Conservation (phyloP, 2,797 vertebrate genomes). For the Rhinella marina region DNA sequence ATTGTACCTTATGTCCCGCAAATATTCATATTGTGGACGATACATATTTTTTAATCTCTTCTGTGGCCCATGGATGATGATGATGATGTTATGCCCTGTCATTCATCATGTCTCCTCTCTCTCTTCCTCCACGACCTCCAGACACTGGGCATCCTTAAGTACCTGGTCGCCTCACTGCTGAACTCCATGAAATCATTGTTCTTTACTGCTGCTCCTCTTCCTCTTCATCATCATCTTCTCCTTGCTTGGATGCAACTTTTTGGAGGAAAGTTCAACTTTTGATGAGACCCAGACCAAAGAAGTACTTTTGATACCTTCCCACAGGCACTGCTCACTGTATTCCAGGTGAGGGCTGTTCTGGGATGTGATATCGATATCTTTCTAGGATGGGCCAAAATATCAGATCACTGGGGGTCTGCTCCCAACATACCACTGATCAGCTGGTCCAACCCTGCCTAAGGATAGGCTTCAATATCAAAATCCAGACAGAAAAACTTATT, state of each 20-base stretch:
- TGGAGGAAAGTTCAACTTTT: conserved; percentile 96
- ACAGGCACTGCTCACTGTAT: conserved; percentile 94
- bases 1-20: neutral
- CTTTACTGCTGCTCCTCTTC: conserved; percentile 93
- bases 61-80: neutral
- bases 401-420: neutral
- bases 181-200: conserved; percentile 98
- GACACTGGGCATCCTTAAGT: conserved; percentile 94
- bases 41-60: neutral
- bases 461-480: too few relatives aligned
- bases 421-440: too few relatives aligned
- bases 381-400: too few relatives aligned
- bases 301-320: conserved; percentile 96
- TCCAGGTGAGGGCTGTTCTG: conserved; percentile 80
- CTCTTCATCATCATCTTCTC: conserved; percentile 99
- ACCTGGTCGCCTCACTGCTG: conserved; percentile 91
- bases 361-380: neutral
- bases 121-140: conserved; percentile 64
- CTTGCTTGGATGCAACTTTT: conserved; percentile 95
- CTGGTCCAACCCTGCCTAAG: too few relatives aligned
- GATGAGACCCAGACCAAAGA: conserved; percentile 95
- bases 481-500: too few relatives aligned
- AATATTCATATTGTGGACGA: neutral
- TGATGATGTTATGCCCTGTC: neutral
- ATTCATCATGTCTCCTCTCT: neutral